Evolutionary conservation across 2,888 invertebrate species (phyloP).

Genomic region (Pristionchus japonicus): DNA sequence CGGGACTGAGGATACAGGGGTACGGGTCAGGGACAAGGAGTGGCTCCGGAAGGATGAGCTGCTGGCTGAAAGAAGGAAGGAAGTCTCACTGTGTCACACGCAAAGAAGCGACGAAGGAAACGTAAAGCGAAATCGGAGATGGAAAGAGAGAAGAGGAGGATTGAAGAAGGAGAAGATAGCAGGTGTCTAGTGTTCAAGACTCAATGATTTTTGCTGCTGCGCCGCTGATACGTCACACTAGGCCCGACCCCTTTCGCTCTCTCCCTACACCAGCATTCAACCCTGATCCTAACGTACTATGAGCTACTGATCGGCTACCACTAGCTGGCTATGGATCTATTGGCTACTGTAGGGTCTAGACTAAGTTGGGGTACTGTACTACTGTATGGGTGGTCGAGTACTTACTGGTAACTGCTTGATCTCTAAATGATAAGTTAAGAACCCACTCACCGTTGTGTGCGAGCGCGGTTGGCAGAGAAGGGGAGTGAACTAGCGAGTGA

Average conservation of each 20-base stretch:
- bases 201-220: background rate
- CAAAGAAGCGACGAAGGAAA: conserved; percentile 6
- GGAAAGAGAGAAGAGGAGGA: conserved; percentile 9
- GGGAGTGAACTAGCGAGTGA: background rate
- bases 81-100: background rate
- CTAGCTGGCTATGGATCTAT: background rate
- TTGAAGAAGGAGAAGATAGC: background rate
- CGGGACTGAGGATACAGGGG: background rate
- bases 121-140: conserved; percentile 41
- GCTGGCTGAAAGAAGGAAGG: background rate
- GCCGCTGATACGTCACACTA: background rate
- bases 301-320: background rate
- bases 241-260: background rate
- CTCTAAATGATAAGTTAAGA: background rate
- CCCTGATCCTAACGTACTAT: background rate
- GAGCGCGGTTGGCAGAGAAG: background rate
- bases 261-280: background rate
- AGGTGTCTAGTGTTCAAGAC: conserved; percentile 39
- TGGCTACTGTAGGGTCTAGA: background rate
- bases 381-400: background rate
- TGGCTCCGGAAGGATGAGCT: background rate
- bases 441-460: background rate
- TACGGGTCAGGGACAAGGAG: background rate
- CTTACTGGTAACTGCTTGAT: background rate
- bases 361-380: background rate